Percentiles rank a stretch among this genome's conserved stretches.
Conservation (phyloP, 1,140 invertebrate species). For the Drosophila melanica region DNA sequence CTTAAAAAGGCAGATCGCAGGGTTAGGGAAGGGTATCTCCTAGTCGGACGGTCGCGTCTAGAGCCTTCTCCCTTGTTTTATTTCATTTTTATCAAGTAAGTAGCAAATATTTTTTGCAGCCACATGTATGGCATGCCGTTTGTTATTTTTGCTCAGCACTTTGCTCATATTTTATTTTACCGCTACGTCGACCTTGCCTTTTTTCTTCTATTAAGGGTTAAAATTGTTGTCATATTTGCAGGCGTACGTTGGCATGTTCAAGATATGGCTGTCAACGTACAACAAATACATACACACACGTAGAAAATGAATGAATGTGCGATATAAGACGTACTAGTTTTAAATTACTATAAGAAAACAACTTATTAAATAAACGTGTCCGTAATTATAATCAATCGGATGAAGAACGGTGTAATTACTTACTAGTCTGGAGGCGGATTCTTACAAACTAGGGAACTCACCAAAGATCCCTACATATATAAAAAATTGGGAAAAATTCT, state of each 20-base stretch:
- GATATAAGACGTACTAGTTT: too few species aligned
- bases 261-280: neutral
- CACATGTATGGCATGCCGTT: slow-evolving; percentile 72
- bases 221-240: slow-evolving; percentile 48
- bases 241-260: slow-evolving; percentile 24
- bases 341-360: too few species aligned
- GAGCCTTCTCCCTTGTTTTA: neutral
- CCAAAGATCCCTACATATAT: too few species aligned
- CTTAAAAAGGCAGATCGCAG: too few species aligned
- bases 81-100: slow-evolving; percentile 52
- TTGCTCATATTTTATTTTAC: slow-evolving; percentile 46
- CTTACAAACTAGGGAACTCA: too few species aligned
- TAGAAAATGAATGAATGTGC: neutral
- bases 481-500: too few species aligned
- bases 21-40: neutral
- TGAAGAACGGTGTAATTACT: too few species aligned
- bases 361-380: too few species aligned
- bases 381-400: too few species aligned
- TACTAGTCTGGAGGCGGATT: too few species aligned
- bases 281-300: neutral
- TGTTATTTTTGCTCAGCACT: slow-evolving; percentile 70
- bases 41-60: too few species aligned
- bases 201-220: slow-evolving; percentile 36
- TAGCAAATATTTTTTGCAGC: slow-evolving; percentile 49
- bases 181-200: slow-evolving; percentile 31